Conservation (phyloP, 30 jellyfish, hydroid and myxozoan genomes). For the Nemopilema nomurai region DNA sequence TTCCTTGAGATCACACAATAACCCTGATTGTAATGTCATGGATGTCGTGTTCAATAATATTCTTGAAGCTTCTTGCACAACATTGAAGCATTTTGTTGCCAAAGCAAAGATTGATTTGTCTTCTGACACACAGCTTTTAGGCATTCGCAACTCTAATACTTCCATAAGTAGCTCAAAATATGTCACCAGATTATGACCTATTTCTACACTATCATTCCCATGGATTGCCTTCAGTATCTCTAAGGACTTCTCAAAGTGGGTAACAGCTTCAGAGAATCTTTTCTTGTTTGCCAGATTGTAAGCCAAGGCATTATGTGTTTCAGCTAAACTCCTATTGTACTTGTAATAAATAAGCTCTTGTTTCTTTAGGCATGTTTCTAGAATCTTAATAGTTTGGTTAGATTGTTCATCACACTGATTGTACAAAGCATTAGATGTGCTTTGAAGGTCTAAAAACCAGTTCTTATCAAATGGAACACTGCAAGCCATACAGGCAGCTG, state of each 20-base stretch:
- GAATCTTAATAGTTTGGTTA: slow-evolving; percentile 10
- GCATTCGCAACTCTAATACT: slow-evolving; percentile 26
- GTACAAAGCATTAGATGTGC: background rate
- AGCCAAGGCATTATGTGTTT: slow-evolving; percentile 68
- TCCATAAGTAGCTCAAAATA: slow-evolving; percentile 70
- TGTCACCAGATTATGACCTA: slow-evolving; percentile 71
- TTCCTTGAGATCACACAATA: slow-evolving; percentile 17
- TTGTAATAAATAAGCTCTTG: slow-evolving; percentile 40
- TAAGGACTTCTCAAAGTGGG: slow-evolving; percentile 53
- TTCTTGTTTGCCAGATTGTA: slow-evolving; percentile 55
- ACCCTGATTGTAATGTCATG: background rate
- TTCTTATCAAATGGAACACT: slow-evolving; percentile 17
- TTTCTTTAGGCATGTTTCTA: slow-evolving; percentile 39
- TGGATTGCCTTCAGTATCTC: slow-evolving; percentile 15
- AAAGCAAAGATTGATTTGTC: slow-evolving; percentile 1
- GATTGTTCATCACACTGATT: background rate
- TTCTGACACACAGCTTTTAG: slow-evolving; percentile 1
- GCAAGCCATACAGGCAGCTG: slow-evolving; percentile 19
- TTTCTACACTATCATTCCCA: slow-evolving; percentile 85
- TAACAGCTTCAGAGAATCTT: slow-evolving; percentile 38
- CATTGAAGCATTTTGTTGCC: slow-evolving; percentile 16
- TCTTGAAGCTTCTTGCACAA: slow-evolving; percentile 33
- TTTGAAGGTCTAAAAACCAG: slow-evolving; percentile 10
- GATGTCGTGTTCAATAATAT: slow-evolving; percentile 9
- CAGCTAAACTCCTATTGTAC: slow-evolving; percentile 41